phyloP scores from a whole-genome alignment of 1,140 invertebrate species.

The Drosophila trapezifrons region DNA sequence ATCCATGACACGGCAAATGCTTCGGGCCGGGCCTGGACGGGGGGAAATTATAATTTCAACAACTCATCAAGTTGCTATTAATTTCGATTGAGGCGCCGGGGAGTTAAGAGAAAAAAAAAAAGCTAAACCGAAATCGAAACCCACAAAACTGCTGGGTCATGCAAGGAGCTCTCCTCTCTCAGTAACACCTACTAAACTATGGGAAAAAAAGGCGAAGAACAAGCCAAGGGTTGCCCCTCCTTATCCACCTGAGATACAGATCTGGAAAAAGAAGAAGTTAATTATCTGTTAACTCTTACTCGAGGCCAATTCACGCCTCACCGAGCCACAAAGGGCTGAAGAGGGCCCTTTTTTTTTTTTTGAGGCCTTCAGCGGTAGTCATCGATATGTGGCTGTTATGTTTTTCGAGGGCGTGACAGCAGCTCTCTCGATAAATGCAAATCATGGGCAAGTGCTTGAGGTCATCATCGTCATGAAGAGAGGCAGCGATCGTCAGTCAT shows the following conservation, averaged over 20 bases:
- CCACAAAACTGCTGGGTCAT: constrained; percentile 54
- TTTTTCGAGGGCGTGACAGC: constrained; percentile 29
- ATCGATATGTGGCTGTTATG: constrained; percentile 38
- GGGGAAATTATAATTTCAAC: constrained; percentile 79
- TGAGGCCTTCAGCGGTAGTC: constrained; percentile 31
- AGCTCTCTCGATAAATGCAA: constrained; percentile 46
- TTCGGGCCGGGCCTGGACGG: background rate
- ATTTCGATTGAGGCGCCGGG: constrained; percentile 69
- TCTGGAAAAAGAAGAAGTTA: constrained; percentile 55
- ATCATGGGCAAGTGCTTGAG: constrained; percentile 39
- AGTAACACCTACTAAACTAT: constrained; percentile 78
- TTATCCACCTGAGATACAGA: constrained; percentile 26
- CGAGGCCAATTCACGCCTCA: constrained; percentile 63
- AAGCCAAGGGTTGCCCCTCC: too few relatives aligned
- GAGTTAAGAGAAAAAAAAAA: constrained; percentile 11
- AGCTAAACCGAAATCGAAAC: constrained; percentile 57
- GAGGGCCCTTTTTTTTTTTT: background rate
- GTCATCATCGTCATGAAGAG: constrained; percentile 16
- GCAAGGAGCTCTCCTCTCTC: constrained; percentile 55
- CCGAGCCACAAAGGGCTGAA: background rate
- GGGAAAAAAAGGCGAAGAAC: constrained; percentile 44
- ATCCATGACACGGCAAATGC: constrained; percentile 54
- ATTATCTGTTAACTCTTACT: constrained; percentile 76
- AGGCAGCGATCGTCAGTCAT: constrained; percentile 18
- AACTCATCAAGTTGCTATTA: constrained; percentile 83